Evolutionary conservation across 2,113 vertebrate species (phyloP).

Genomic region (Trematomus loennbergii): DNA sequence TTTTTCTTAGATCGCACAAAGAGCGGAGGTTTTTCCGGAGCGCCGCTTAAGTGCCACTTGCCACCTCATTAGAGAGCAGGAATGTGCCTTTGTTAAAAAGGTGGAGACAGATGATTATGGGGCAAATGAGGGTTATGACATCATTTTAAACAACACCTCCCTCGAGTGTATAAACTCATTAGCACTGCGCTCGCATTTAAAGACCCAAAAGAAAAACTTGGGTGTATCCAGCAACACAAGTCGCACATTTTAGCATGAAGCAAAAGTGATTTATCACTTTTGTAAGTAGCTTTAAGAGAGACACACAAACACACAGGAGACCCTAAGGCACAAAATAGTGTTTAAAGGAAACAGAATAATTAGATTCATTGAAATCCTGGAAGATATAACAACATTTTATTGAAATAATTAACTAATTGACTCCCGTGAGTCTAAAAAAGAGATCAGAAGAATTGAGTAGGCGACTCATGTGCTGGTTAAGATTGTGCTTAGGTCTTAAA

Average conservation of each 20-base stretch:
- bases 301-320: background rate
- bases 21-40: background rate
- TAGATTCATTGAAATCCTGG: constrained; percentile 53
- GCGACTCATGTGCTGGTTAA: background rate
- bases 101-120: constrained; percentile 53
- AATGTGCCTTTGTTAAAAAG: constrained; percentile 49
- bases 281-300: constrained; percentile 13
- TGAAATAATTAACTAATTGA: constrained; percentile 44
- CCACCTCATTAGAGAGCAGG: constrained; percentile 55
- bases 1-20: constrained; percentile 35
- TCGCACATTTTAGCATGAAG: background rate
- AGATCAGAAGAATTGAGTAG: constrained; percentile 7
- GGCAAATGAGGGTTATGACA: constrained; percentile 35
- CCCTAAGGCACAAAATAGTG: background rate
- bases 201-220: background rate
- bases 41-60: constrained; percentile 46
- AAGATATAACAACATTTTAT: constrained; percentile 25
- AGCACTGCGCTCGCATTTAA: constrained; percentile 15
- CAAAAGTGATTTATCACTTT: constrained; percentile 25
- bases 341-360: constrained; percentile 56
- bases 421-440: constrained; percentile 27
- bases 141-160: constrained; percentile 59
- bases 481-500: constrained; percentile 4
- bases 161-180: constrained; percentile 54
- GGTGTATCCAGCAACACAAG: constrained; percentile 9